Evolutionary conservation across 2,888 invertebrate genomes (phyloP), one percentile per base, ranked within the genome.

Genomic region (Eudemis profundana): DNA sequence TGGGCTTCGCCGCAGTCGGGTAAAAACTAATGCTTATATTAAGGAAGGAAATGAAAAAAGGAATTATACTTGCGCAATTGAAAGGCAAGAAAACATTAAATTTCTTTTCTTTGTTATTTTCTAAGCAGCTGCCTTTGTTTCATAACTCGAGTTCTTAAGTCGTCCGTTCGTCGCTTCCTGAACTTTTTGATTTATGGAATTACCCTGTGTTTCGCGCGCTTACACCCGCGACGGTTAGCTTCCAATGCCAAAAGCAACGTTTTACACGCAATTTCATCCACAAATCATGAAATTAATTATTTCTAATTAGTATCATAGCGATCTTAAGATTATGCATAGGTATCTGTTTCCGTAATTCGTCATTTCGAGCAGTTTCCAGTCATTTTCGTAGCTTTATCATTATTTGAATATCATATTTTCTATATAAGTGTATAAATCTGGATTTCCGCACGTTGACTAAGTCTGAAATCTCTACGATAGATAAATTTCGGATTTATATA

Each of bases 161-260:
- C 75, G 82, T 72, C 77, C 75, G 83, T 73, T 77, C 76, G 74
- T 73, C 74, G 77, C 76, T 75, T 82, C 78, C 72, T 75, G 59
- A 85, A 85, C 77, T 86, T 85, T 82, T 76, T 84, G 85, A 86
- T 87, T 78, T 78, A 77, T 77, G 70, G 69, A 68, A 69, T 73
- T 70, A 62, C 71, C 72, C 72, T 74, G 69, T 72, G 72, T 72
- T 78, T 73, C 71, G 77, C 81, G 78, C 81, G 76, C 76, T 77
- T 79, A 73, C 72, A 70, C 77, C 72, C 73, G 75, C 76, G 42
- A 44, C 81, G 78, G 79, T 82, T 79, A 79, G 73, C 70, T 72
- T 72, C 23, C 72, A 81, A 81, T 75, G 75, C 78, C 71, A 81
- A 81, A 83, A 81, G 70, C 29, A 65, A 29, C 53, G 29, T 4